phyloP scores from a whole-genome alignment of 1,140 invertebrate genomes.

The Zeugodacus cucurbitae region DNA sequence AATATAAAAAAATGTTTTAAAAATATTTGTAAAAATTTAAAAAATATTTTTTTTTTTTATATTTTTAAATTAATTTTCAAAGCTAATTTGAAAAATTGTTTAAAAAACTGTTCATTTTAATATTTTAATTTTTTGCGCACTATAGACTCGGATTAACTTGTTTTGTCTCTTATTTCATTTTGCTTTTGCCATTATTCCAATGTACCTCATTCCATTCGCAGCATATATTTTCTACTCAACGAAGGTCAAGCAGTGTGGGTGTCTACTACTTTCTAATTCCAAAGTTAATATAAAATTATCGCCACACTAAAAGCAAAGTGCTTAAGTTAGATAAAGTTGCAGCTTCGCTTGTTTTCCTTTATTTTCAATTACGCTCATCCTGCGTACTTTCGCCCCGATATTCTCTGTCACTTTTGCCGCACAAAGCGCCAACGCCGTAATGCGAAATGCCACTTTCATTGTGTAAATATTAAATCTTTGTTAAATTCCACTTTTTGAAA shows the following conservation, averaged over 20 bases:
- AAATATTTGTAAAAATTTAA: too few relatives aligned
- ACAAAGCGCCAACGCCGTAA: not conserved
- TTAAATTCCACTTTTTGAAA: constrained; percentile 12
- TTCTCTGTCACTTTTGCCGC: not conserved
- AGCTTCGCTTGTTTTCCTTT: not conserved
- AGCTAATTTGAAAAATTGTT: too few relatives aligned
- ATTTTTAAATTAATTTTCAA: too few relatives aligned
- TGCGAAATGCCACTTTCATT: not conserved
- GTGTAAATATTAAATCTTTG: not conserved
- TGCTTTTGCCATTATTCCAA: too few relatives aligned
- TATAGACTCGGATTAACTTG: too few relatives aligned
- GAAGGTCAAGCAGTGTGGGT: not conserved
- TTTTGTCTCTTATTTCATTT: too few relatives aligned
- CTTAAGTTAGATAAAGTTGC: not conserved
- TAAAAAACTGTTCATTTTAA: too few relatives aligned
- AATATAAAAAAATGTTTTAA: too few relatives aligned
- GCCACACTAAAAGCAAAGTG: not conserved
- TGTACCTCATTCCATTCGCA: too few relatives aligned
- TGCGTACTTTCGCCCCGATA: not conserved
- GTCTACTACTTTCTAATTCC: not conserved
- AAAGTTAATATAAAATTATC: not conserved
- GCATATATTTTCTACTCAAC: too few relatives aligned
- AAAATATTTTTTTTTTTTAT: too few relatives aligned
- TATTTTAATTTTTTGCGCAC: too few relatives aligned
- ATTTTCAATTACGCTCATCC: not conserved